Evolutionary conservation across 2,113 vertebrate species (phyloP).

Genomic region (Tachysurus fulvidraco): DNA sequence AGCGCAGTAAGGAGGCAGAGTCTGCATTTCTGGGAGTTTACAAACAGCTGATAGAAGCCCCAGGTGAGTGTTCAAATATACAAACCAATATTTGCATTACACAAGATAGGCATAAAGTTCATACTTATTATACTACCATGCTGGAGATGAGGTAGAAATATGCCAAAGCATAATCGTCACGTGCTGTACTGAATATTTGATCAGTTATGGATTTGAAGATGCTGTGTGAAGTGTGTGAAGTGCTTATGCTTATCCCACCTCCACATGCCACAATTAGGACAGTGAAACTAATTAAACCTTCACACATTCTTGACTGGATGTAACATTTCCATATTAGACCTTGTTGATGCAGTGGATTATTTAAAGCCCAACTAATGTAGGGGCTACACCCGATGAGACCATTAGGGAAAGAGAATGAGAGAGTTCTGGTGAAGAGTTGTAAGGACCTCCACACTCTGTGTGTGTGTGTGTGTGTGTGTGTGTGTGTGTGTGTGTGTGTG

Average conservation of each 20-base stretch:
- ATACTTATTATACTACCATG: constrained; percentile 7
- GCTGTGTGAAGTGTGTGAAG: background rate
- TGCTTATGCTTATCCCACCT: background rate
- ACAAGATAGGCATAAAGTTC: constrained; percentile 14
- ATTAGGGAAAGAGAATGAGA: constrained; percentile 52
- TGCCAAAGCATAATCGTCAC: background rate
- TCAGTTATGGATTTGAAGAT: background rate
- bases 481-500: background rate
- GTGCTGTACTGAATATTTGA: background rate
- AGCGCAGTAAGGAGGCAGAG: constrained; percentile 96
- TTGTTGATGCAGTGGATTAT: constrained; percentile 64
- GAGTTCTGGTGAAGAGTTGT: constrained; percentile 19
- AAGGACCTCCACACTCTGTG: constrained; percentile 17
- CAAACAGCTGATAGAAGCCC: constrained; percentile 92
- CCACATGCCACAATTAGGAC: background rate
- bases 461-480: background rate
- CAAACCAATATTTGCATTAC: constrained; percentile 16
- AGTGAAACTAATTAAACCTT: constrained; percentile 21
- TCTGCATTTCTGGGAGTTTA: constrained; percentile 94
- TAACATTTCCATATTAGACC: constrained; percentile 63
- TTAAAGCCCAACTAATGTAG: constrained; percentile 71
- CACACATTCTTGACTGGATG: constrained; percentile 39
- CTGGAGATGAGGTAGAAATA: background rate
- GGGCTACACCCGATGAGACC: constrained; percentile 67
- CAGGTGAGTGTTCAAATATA: constrained; percentile 82